These are phyloP conservation scores for Sebastes itinus DNA, from an alignment of 2,797 vertebrate genomes.

Conservation along the genomic window DNA sequence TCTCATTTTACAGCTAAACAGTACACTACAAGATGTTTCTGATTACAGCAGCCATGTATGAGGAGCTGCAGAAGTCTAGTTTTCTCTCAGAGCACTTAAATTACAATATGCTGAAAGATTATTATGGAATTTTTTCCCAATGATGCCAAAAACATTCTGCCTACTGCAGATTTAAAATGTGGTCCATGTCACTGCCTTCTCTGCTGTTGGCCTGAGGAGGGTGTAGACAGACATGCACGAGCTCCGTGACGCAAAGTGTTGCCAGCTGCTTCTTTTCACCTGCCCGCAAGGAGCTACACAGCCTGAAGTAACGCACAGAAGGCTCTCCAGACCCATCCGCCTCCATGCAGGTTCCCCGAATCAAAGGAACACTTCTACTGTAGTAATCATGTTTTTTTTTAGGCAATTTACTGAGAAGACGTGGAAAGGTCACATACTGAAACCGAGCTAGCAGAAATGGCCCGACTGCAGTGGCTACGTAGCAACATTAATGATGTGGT, in stretches of 20 bases:
- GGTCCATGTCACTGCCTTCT: background rate
- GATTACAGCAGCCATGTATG: too few relatives aligned
- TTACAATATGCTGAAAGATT: too few relatives aligned
- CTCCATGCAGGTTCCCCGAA: background rate
- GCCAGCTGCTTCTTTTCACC: background rate
- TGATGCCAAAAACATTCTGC: too few relatives aligned
- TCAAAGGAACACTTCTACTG: background rate
- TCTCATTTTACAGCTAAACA: too few relatives aligned
- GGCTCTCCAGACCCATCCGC: background rate
- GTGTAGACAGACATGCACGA: background rate
- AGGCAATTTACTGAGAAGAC: background rate
- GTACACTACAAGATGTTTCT: too few relatives aligned
- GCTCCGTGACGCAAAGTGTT: background rate
- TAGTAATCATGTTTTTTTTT: background rate
- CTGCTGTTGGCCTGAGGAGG: background rate
- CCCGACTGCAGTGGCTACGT: background rate
- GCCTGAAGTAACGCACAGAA: background rate
- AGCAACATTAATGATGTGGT: constrained; percentile 47
- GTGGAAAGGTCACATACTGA: background rate
- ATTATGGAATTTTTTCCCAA: too few relatives aligned
- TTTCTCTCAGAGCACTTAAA: too few relatives aligned
- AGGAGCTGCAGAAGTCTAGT: too few relatives aligned
- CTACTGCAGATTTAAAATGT: background rate
- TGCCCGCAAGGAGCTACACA: background rate
- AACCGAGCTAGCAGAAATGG: background rate